These are phyloP conservation scores for Charina bottae DNA, from an alignment of 2,113 vertebrate species.

Conservation along the genomic window DNA sequence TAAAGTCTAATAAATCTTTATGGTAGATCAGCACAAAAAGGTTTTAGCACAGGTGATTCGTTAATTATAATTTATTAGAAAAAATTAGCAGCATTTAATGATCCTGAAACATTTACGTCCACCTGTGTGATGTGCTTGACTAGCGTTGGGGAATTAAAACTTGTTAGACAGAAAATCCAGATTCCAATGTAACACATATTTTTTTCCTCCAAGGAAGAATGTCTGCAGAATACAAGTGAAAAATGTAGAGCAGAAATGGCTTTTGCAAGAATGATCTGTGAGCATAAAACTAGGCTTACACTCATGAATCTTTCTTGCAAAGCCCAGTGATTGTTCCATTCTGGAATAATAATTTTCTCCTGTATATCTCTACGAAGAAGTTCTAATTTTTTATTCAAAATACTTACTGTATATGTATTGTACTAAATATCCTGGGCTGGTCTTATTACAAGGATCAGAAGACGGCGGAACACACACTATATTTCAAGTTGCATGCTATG, in stretches of 20 bases:
- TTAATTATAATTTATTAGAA: constrained; percentile 50
- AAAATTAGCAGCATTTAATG: constrained; percentile 46
- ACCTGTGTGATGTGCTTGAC: constrained; percentile 17
- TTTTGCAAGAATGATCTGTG: constrained; percentile 12
- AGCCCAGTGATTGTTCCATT: constrained; percentile 5
- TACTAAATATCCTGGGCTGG: background rate
- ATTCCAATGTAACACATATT: constrained; percentile 17
- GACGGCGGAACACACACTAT: too few species aligned
- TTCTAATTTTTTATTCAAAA: background rate
- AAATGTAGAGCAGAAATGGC: constrained; percentile 5
- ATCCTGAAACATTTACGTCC: constrained; percentile 37
- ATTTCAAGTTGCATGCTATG: too few species aligned
- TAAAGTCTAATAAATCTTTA: constrained; percentile 54
- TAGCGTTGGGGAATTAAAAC: constrained; percentile 22
- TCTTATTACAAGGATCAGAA: too few species aligned
- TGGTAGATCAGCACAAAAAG: constrained; percentile 41
- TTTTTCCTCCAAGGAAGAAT: constrained; percentile 17
- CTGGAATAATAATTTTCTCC: constrained; percentile 11
- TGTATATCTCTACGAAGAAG: constrained; percentile 3
- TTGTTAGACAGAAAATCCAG: constrained; percentile 5
- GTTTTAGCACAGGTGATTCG: background rate
- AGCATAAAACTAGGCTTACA: background rate
- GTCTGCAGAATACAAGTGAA: constrained; percentile 1
- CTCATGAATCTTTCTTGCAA: constrained; percentile 15
- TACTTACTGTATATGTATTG: background rate